These are phyloP conservation scores for Panthera leo DNA, from an alignment of 2,113 vertebrate genomes.

Conservation along the genomic window DNA sequence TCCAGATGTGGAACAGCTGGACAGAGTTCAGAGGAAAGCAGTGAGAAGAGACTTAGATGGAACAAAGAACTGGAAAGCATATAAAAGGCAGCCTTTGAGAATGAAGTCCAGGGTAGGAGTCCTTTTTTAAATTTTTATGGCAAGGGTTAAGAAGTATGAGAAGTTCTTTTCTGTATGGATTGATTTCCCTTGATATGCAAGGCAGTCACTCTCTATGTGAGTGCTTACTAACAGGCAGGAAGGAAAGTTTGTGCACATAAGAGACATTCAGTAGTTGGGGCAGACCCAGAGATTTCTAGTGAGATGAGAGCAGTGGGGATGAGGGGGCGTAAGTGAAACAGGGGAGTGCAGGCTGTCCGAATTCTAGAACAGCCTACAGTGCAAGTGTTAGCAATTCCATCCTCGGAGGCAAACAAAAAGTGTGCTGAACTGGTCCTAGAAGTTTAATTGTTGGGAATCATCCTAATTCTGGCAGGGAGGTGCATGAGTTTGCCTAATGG, in stretches of 20 bases:
- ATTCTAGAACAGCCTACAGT: not conserved
- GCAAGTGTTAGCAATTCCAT: not conserved
- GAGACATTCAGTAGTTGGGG: not conserved
- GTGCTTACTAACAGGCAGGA: not conserved
- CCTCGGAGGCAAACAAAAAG: conserved; percentile 28
- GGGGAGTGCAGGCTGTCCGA: not conserved
- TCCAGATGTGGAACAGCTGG: conserved; percentile 64
- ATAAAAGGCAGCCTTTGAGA: conserved; percentile 39
- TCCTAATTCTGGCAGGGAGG: conserved; percentile 35
- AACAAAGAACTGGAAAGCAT: conserved; percentile 42
- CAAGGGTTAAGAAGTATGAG: not conserved
- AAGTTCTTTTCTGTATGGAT: conserved; percentile 13
- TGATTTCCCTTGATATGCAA: not conserved
- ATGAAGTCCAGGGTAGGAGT: not conserved
- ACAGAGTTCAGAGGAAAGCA: conserved; percentile 53
- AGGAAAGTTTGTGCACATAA: not conserved
- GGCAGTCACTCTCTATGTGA: not conserved
- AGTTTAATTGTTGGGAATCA: conserved; percentile 39
- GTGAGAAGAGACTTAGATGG: not conserved
- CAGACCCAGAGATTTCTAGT: not conserved
- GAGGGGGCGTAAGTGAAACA: not conserved
- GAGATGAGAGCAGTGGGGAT: not conserved
- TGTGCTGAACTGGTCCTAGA: conserved; percentile 52
- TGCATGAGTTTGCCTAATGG: conserved; percentile 60
- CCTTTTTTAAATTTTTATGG: conserved; percentile 7